A percentile compares a stretch with the other conserved stretches of the same genome.
phyloP scores from a whole-genome alignment of 2,888 invertebrate species.

The Epicampocera succincta region DNA sequence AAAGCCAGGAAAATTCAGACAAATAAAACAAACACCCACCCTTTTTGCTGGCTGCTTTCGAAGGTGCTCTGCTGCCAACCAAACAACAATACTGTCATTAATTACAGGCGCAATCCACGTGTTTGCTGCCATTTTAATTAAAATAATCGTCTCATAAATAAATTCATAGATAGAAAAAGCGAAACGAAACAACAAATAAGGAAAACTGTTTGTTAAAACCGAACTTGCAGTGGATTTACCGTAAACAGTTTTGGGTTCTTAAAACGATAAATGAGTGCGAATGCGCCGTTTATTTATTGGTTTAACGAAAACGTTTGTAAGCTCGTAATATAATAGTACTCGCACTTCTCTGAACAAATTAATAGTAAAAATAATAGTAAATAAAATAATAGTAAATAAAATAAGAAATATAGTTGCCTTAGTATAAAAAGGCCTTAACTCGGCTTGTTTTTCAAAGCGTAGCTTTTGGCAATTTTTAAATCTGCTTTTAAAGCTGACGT shows the following conservation, averaged over 20 bases:
- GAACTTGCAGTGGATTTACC: neutral
- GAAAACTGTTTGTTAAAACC: conserved; percentile 26
- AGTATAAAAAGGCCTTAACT: too few relatives aligned
- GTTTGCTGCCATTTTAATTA: conserved; percentile 70
- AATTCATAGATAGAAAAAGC: conserved; percentile 21
- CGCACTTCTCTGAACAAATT: too few relatives aligned
- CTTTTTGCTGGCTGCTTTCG: conserved; percentile 22
- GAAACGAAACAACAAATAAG: neutral
- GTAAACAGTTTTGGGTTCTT: conserved; percentile 21
- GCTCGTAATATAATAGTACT: too few relatives aligned
- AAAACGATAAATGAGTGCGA: conserved; percentile 52
- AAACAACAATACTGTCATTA: conserved; percentile 55
- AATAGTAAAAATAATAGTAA: too few relatives aligned
- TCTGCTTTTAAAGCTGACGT: too few relatives aligned
- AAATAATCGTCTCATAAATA: conserved; percentile 61
- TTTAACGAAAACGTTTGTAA: conserved; percentile 2
- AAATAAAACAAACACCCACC: conserved; percentile 44
- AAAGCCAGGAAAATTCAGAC: conserved; percentile 17
- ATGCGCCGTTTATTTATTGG: conserved; percentile 67
- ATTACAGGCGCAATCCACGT: conserved; percentile 69
- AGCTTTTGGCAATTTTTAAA: too few relatives aligned
- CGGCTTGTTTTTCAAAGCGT: too few relatives aligned
- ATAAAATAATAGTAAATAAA: too few relatives aligned
- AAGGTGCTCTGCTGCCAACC: conserved; percentile 1
- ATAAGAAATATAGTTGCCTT: too few relatives aligned